phyloP scores from a whole-genome alignment of 1,140 invertebrate species.

The Zelostemma sp. region DNA sequence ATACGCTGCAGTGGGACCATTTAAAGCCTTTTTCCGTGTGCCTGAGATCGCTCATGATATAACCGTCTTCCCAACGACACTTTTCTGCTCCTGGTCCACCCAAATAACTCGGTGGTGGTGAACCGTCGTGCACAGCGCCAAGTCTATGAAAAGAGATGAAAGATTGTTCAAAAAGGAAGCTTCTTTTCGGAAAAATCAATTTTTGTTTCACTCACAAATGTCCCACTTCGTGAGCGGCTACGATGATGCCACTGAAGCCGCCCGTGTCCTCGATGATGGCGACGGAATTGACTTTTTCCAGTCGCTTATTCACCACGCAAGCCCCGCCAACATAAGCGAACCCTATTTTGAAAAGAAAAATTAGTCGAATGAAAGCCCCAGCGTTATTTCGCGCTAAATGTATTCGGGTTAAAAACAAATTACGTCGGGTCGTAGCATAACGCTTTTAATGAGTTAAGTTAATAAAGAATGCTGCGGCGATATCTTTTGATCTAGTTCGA shows the following conservation, averaged over 20 bases:
- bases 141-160: slow-evolving; percentile 78
- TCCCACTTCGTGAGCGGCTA: slow-evolving; percentile 95
- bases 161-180: too few relatives aligned
- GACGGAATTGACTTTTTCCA: slow-evolving; percentile 96
- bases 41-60: slow-evolving; percentile 94
- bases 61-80: slow-evolving; percentile 96
- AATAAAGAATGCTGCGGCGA: slow-evolving; percentile 43
- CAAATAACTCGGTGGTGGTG: slow-evolving; percentile 92
- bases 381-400: too few relatives aligned
- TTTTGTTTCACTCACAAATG: slow-evolving; percentile 86
- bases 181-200: neutral
- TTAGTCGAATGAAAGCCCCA: slow-evolving; percentile 9
- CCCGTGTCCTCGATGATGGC: slow-evolving; percentile 97
- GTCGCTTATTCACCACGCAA: slow-evolving; percentile 93
- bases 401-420: too few relatives aligned
- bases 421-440: slow-evolving; percentile 38
- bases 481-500: slow-evolving; percentile 29
- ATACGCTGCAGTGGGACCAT: slow-evolving; percentile 94
- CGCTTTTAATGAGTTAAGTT: slow-evolving; percentile 50
- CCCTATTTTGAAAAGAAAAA: slow-evolving; percentile 72
- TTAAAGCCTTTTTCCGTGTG: slow-evolving; percentile 95
- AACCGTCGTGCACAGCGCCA: slow-evolving; percentile 95
- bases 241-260: slow-evolving; percentile 95
- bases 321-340: slow-evolving; percentile 97
- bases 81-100: slow-evolving; percentile 96